These are phyloP conservation scores for Sylvietta virens DNA, from an alignment of 2,113 vertebrate species.

Conservation along the genomic window DNA sequence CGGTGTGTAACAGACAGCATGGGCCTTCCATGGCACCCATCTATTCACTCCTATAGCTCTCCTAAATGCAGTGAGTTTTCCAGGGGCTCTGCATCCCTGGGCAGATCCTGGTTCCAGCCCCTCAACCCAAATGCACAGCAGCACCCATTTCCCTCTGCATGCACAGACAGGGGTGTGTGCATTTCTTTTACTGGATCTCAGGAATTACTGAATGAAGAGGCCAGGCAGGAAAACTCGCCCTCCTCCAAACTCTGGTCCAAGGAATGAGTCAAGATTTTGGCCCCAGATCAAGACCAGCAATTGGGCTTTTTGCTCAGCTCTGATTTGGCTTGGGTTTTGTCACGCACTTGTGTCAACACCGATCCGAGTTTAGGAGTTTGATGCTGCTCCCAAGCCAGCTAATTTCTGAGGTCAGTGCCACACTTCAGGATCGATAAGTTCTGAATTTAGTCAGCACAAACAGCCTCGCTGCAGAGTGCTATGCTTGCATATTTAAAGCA, in stretches of 20 bases:
- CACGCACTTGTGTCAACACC: not conserved
- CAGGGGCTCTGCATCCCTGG: not conserved
- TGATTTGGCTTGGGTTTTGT: not conserved
- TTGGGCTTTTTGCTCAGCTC: not conserved
- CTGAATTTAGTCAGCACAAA: constrained; percentile 45
- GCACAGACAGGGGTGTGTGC: accelerated
- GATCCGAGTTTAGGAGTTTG: not conserved
- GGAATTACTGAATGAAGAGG: constrained; percentile 15
- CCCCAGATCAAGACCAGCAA: not conserved
- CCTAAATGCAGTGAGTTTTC: not conserved
- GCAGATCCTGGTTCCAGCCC: not conserved
- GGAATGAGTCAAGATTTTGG: constrained; percentile 1
- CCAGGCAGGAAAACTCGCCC: not conserved
- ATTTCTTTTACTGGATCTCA: not conserved
- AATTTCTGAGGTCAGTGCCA: constrained; percentile 13
- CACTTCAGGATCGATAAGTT: not conserved
- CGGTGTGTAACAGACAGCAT: not conserved
- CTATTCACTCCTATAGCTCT: not conserved
- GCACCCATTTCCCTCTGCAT: not conserved
- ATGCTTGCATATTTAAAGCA: constrained; percentile 31
- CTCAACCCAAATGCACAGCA: not conserved
- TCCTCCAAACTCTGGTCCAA: not conserved
- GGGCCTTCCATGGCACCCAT: not conserved
- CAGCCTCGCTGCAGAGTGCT: not conserved
- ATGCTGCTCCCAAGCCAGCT: not conserved